Conservation (phyloP, 2,888 invertebrate genomes). For the Eupithecia centaureata region DNA sequence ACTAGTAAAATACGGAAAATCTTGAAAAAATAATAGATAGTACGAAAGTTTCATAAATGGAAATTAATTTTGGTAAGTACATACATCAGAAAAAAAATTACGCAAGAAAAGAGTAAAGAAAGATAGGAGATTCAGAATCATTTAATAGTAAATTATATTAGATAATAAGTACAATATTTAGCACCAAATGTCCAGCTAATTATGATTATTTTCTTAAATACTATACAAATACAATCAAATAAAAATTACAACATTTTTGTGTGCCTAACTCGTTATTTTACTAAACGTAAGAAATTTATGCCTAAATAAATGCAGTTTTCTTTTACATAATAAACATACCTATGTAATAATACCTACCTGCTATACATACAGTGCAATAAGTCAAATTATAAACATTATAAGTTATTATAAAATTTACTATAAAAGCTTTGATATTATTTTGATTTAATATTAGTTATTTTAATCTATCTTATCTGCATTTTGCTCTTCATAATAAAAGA, state of each 20-base stretch:
- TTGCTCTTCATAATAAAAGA: too few species aligned
- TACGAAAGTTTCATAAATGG: background rate
- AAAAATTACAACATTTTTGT: conserved; percentile 5
- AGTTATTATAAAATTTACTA: background rate
- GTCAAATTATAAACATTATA: background rate
- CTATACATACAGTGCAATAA: background rate
- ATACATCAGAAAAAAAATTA: background rate
- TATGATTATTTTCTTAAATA: conserved; percentile 17
- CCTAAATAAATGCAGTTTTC: conserved; percentile 1
- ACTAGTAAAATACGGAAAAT: background rate
- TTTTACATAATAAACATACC: background rate
- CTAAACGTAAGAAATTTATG: background rate
- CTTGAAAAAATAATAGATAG: background rate
- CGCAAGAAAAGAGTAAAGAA: background rate
- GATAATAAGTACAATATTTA: conserved; percentile 20
- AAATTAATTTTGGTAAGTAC: background rate
- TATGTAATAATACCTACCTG: background rate
- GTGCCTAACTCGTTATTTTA: background rate
- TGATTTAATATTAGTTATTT: background rate
- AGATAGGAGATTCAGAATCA: conserved; percentile 19
- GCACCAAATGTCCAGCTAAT: conserved; percentile 29
- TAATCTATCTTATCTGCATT: background rate
- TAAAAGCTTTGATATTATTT: background rate
- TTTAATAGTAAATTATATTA: conserved; percentile 11
- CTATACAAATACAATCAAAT: conserved; percentile 5